Percentiles rank a stretch among this genome's conserved stretches.
Conservation (phyloP, 2,888 invertebrate genomes). For the Rhingia campestris region DNA sequence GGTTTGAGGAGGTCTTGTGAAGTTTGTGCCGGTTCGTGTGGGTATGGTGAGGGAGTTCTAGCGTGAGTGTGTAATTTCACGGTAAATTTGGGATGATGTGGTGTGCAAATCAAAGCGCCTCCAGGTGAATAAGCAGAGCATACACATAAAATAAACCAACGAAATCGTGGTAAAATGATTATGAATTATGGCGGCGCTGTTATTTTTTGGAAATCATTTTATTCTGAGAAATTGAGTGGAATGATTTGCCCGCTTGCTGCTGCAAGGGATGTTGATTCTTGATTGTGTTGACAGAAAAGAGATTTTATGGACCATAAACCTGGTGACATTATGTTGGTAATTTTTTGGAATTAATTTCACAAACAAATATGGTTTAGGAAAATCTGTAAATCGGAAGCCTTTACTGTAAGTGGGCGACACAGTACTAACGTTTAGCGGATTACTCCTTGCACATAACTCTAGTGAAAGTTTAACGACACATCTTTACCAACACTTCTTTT, state of each 20-base stretch:
- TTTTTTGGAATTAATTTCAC: background rate
- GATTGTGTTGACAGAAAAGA: constrained; percentile 28
- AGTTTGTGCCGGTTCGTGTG: constrained; percentile 1
- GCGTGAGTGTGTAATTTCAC: constrained; percentile 71
- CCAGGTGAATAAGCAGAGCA: constrained; percentile 70
- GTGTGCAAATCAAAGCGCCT: constrained; percentile 70
- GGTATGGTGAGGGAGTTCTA: background rate
- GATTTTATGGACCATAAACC: constrained; percentile 17
- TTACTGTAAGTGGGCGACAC: too few species aligned
- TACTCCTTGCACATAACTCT: too few species aligned
- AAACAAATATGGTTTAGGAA: background rate
- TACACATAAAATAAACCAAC: constrained; percentile 67
- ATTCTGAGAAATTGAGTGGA: constrained; percentile 45
- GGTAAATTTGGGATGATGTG: constrained; percentile 68
- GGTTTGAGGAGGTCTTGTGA: constrained; percentile 7
- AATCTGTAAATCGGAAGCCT: too few species aligned
- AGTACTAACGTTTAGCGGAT: too few species aligned
- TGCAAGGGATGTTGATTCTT: constrained; percentile 18
- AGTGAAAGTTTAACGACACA: too few species aligned
- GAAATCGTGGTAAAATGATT: constrained; percentile 57
- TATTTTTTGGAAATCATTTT: constrained; percentile 24
- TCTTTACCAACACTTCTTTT: too few species aligned
- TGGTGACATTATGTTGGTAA: background rate
- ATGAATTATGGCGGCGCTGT: constrained; percentile 65
- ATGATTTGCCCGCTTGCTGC: constrained; percentile 10